Percentiles rank a stretch among this genome's conserved stretches.
These are phyloP conservation scores for Pogonomyrmex barbatus DNA, from an alignment of 1,140 invertebrate species.

Conservation along the genomic window DNA sequence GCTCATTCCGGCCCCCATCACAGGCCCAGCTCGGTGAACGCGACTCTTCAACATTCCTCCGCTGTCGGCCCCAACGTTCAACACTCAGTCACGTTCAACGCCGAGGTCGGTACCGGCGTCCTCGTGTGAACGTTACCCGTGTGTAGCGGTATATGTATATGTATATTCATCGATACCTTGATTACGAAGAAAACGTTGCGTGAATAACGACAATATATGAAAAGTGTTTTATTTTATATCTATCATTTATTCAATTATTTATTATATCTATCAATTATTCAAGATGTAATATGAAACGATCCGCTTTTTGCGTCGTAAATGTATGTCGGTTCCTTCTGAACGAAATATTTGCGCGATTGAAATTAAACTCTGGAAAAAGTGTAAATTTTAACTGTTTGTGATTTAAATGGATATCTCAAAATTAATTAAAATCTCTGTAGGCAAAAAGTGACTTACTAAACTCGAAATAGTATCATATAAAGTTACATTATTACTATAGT, in stretches of 20 bases:
- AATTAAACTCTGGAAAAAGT: not conserved
- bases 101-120: slow-evolving; percentile 92
- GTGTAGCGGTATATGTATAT: slow-evolving; percentile 11
- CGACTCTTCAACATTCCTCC: slow-evolving; percentile 78
- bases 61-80: slow-evolving; percentile 79
- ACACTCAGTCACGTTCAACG: slow-evolving; percentile 93
- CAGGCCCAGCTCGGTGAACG: slow-evolving; percentile 80
- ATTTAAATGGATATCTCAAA: not conserved
- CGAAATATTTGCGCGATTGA: not conserved
- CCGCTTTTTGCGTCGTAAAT: not conserved
- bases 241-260: not conserved
- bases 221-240: slow-evolving; percentile 10
- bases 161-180: slow-evolving; percentile 8
- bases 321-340: not conserved
- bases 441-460: not conserved
- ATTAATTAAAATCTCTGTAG: not conserved
- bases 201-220: not conserved
- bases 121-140: slow-evolving; percentile 81
- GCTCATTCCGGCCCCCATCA: slow-evolving; percentile 65
- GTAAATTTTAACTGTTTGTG: not conserved
- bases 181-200: slow-evolving; percentile 1
- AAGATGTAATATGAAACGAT: not conserved
- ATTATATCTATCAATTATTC: not conserved
- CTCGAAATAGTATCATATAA: not conserved
- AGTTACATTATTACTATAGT: not conserved